phyloP scores from a whole-genome alignment of 2,113 vertebrate genomes.

The Eclectus roratus region DNA sequence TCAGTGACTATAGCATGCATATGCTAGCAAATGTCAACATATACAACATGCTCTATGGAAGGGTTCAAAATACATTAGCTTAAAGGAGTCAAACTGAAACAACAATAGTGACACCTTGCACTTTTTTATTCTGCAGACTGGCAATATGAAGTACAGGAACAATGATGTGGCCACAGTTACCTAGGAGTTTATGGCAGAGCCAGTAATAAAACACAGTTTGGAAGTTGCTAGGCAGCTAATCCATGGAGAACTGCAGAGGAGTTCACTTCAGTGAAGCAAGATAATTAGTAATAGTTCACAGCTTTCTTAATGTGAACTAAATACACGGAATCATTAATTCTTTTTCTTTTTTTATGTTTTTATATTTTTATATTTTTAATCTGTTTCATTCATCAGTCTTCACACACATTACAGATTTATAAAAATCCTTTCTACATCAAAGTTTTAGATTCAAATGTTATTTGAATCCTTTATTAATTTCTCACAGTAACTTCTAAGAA shows the following conservation, averaged over 20 bases:
- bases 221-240: not conserved
- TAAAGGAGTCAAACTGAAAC: not conserved
- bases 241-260: not conserved
- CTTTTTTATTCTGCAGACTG: not conserved
- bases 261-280: not conserved
- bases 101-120: not conserved
- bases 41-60: not conserved
- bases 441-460: not conserved
- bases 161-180: not conserved
- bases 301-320: not conserved
- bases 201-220: not conserved
- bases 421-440: not conserved
- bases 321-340: not conserved
- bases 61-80: not conserved
- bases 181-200: not conserved
- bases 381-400: not conserved
- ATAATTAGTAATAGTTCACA: not conserved
- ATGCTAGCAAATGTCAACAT: not conserved
- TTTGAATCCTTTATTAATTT: not conserved
- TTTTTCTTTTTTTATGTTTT: not conserved
- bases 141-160: not conserved
- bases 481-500: not conserved
- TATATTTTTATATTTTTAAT: not conserved
- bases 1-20: not conserved
- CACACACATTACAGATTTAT: not conserved